Conservation (phyloP, 2,888 invertebrate species). For the Drosophila trichaetosa region DNA sequence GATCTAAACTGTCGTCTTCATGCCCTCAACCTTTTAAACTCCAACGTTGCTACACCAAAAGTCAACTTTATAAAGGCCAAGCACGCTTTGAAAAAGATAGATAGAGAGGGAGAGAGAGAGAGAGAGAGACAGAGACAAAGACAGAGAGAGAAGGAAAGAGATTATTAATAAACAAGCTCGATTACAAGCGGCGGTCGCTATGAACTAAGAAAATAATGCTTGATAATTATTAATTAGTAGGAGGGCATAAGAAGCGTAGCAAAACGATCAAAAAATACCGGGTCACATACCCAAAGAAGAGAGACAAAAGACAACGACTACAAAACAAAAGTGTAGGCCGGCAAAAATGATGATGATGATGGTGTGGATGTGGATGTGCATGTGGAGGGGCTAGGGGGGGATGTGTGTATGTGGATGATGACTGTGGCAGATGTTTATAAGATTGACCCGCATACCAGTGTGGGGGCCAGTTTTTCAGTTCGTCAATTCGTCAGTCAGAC, state of each 20-base stretch:
- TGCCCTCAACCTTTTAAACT: slow-evolving; percentile 22
- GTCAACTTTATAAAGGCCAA: slow-evolving; percentile 43
- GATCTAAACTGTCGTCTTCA: slow-evolving; percentile 19
- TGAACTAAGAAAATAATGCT: slow-evolving; percentile 56
- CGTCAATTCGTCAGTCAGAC: slow-evolving; percentile 22
- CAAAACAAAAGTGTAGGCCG: slow-evolving; percentile 51
- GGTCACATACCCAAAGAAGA: slow-evolving; percentile 59
- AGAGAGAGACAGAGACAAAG: not conserved
- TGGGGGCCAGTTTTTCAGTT: slow-evolving; percentile 45
- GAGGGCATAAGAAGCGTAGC: slow-evolving; percentile 74
- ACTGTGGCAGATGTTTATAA: slow-evolving; percentile 58
- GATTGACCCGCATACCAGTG: slow-evolving; percentile 75
- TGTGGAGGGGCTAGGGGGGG: not conserved
- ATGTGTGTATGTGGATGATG: slow-evolving; percentile 33
- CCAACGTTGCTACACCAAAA: slow-evolving; percentile 7
- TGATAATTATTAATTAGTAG: slow-evolving; percentile 76
- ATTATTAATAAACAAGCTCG: slow-evolving; percentile 62
- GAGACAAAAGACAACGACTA: slow-evolving; percentile 37
- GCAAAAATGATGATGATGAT: slow-evolving; percentile 29
- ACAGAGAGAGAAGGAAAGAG: not conserved
- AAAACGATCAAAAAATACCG: slow-evolving; percentile 75
- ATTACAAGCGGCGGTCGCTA: slow-evolving; percentile 51
- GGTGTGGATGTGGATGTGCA: slow-evolving; percentile 9
- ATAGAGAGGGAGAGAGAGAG: not conserved
- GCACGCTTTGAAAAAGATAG: slow-evolving; percentile 14